A percentile compares a stretch with the other conserved stretches of the same genome.
These are phyloP conservation scores for Metallyticus violacea DNA, from an alignment of 2,888 invertebrate species.

Conservation along the genomic window DNA sequence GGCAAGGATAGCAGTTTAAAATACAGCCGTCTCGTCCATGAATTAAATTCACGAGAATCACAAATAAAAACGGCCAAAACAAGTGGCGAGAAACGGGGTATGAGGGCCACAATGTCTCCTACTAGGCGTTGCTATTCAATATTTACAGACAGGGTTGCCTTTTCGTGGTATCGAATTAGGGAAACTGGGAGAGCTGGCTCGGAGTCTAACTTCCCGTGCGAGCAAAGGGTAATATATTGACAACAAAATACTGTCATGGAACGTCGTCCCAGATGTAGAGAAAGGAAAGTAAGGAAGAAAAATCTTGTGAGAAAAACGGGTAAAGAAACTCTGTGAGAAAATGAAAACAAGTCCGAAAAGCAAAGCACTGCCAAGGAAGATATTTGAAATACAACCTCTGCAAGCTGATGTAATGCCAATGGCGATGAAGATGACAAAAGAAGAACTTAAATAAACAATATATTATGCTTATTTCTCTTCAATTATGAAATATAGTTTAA, in stretches of 20 bases:
- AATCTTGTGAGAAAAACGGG: not conserved
- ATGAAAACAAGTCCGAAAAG: not conserved
- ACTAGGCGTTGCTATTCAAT: not conserved
- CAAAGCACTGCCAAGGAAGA: not conserved
- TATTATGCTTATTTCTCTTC: too few species aligned
- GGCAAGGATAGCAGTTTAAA: not conserved
- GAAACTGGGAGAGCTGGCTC: not conserved
- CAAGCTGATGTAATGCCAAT: not conserved
- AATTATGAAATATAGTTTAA: too few species aligned
- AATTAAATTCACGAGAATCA: not conserved
- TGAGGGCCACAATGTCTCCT: too few species aligned
- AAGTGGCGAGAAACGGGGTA: not conserved
- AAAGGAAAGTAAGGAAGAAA: not conserved
- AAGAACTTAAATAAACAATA: too few species aligned
- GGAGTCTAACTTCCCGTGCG: too few species aligned
- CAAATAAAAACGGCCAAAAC: not conserved
- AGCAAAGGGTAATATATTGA: not conserved
- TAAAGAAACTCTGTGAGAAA: not conserved
- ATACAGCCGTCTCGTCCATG: not conserved
- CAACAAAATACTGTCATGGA: not conserved
- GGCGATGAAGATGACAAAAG: too few species aligned
- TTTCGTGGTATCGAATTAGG: not conserved
- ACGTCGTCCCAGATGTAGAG: not conserved
- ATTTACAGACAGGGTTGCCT: not conserved
- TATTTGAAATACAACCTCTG: not conserved